Evolutionary conservation across 2,888 invertebrate species (phyloP).

Genomic region (Rhogogaster chlorosoma): DNA sequence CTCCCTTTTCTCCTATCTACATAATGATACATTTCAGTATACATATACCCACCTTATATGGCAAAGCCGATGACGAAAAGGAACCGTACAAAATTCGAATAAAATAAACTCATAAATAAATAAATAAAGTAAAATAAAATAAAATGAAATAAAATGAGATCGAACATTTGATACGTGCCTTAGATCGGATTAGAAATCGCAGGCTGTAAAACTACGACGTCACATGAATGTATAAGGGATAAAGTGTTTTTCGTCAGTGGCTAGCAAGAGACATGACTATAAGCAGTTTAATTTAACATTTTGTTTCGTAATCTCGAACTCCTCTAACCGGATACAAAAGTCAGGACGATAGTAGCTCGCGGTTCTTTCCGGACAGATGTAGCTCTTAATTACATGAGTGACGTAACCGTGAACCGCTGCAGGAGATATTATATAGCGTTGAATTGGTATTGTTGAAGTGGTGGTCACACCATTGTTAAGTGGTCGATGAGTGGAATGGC

Average conservation of each 20-base stretch:
- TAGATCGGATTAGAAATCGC: background rate
- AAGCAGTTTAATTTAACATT: constrained; percentile 15
- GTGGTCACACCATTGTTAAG: background rate
- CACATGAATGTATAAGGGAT: background rate
- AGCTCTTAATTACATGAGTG: constrained; percentile 8
- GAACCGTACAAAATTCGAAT: background rate
- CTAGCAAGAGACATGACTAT: constrained; percentile 1
- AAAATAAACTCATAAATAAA: background rate
- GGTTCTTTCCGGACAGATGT: constrained; percentile 28
- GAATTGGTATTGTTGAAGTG: background rate
- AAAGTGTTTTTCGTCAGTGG: background rate
- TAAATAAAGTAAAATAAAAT: background rate
- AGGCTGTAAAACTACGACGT: background rate
- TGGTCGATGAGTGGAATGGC: background rate
- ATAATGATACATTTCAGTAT: background rate
- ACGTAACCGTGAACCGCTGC: background rate
- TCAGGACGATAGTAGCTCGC: background rate
- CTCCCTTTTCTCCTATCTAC: background rate
- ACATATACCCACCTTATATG: background rate
- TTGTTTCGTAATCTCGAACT: constrained; percentile 30
- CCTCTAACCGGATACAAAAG: constrained; percentile 25
- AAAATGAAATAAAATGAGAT: background rate
- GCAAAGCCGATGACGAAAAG: background rate
- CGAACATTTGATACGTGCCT: background rate
- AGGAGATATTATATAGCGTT: background rate